A percentile compares a stretch with the other conserved stretches of the same genome.
Evolutionary conservation across 2,797 vertebrate species (phyloP).

Genomic region (Diglossa cyanea): DNA sequence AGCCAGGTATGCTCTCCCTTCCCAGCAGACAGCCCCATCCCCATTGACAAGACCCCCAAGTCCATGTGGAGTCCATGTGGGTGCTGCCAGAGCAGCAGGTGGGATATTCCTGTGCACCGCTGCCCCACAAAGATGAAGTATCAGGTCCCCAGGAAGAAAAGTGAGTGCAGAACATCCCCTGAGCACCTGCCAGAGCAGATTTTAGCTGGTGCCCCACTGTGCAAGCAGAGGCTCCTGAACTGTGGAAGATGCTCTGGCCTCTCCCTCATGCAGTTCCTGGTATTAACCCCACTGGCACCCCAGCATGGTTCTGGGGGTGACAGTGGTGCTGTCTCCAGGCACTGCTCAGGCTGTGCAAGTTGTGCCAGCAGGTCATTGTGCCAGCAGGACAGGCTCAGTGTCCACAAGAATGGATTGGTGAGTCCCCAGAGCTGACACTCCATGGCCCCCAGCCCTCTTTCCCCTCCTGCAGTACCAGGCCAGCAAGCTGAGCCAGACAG

Average conservation of each 20-base stretch:
- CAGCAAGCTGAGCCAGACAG: slow-evolving; percentile 76
- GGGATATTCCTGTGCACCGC: background rate
- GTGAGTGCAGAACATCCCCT: background rate
- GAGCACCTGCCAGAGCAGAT: background rate
- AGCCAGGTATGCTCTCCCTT: background rate
- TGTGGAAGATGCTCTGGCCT: background rate
- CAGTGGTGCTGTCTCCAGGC: background rate
- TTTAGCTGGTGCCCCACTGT: background rate
- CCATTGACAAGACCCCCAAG: background rate
- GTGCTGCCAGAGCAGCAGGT: background rate
- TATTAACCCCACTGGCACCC: background rate
- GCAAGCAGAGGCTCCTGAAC: background rate
- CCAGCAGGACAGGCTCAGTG: background rate
- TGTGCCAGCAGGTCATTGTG: background rate
- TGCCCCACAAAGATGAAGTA: background rate
- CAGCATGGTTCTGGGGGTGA: background rate
- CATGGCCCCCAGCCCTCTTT: background rate
- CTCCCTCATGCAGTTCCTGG: background rate
- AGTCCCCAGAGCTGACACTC: background rate
- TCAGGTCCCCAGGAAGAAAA: background rate
- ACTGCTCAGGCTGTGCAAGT: background rate
- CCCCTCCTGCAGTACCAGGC: slow-evolving; percentile 70
- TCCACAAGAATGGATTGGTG: background rate
- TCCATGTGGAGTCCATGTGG: background rate
- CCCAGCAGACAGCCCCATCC: background rate